Percentiles rank a stretch among this genome's conserved stretches.
phyloP scores from a whole-genome alignment of 1,140 invertebrate genomes.

The Drosophila chauvacae region DNA sequence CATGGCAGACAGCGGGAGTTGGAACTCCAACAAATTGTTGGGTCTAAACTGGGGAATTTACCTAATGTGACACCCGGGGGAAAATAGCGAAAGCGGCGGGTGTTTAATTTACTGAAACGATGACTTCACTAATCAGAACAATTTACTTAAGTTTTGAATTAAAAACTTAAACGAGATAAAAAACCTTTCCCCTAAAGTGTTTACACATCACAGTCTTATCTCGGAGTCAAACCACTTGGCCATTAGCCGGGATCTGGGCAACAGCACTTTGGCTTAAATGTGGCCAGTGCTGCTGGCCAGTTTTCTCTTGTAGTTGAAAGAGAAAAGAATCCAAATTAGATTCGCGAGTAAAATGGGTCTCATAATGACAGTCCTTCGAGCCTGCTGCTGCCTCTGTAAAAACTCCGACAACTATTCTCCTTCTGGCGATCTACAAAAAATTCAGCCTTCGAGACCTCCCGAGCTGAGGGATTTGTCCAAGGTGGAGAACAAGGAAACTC shows the following conservation, averaged over 20 bases:
- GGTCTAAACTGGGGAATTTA: slow-evolving; percentile 17
- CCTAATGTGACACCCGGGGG: slow-evolving; percentile 12
- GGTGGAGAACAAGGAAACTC: background rate
- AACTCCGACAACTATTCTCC: background rate
- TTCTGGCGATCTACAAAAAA: background rate
- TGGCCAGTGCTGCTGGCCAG: background rate
- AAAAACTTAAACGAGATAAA: background rate
- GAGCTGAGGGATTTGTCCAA: background rate
- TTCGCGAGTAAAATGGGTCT: background rate
- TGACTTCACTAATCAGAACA: slow-evolving; percentile 7
- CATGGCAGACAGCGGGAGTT: background rate
- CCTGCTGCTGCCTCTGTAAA: background rate
- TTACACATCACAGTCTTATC: background rate
- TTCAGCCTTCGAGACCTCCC: background rate
- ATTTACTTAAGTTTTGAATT: background rate
- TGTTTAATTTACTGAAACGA: slow-evolving; percentile 8
- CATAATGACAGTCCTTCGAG: slow-evolving; percentile 2
- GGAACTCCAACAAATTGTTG: background rate
- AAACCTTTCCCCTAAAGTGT: slow-evolving; percentile 5
- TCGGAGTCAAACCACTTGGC: slow-evolving; percentile 3
- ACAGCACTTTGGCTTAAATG: background rate
- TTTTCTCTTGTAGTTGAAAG: background rate
- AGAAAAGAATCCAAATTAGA: background rate
- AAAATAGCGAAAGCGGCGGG: background rate
- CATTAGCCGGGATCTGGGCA: background rate